phyloP scores from a whole-genome alignment of 2,888 invertebrate genomes.

The Nysson spinosus region DNA sequence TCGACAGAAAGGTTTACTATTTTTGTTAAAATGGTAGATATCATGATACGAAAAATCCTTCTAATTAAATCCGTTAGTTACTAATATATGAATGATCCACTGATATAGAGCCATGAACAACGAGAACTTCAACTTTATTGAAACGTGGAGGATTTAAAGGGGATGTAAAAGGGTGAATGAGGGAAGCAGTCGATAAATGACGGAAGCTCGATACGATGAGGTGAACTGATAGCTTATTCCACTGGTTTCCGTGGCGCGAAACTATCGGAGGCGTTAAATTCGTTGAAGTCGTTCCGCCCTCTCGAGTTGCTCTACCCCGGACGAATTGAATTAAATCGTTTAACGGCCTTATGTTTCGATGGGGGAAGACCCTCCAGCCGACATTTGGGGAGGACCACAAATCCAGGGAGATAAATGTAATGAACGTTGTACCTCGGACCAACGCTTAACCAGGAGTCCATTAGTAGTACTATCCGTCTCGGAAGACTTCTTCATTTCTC shows the following conservation, averaged over 20 bases:
- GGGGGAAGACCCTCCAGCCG: conserved; percentile 59
- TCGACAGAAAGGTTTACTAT: too few relatives aligned
- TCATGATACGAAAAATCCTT: too few relatives aligned
- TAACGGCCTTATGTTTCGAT: conserved; percentile 73
- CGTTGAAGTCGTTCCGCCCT: conserved; percentile 45
- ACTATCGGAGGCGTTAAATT: conserved; percentile 72
- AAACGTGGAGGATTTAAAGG: conserved; percentile 14
- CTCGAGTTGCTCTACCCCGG: conserved; percentile 10
- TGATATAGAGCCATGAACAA: too few relatives aligned
- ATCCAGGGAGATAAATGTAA: conserved; percentile 72
- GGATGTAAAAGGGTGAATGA: conserved; percentile 6
- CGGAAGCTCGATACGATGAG: conserved; percentile 33
- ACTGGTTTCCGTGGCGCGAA: conserved; percentile 59
- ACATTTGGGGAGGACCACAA: conserved; percentile 68
- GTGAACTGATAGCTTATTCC: conserved; percentile 40
- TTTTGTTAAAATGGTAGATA: too few relatives aligned
- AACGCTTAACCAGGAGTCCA: conserved; percentile 69
- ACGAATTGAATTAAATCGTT: conserved; percentile 76
- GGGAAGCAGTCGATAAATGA: background rate
- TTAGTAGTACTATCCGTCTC: conserved; percentile 66
- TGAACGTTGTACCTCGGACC: conserved; percentile 72
- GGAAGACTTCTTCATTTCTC: conserved; percentile 44
- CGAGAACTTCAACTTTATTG: too few relatives aligned
- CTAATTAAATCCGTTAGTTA: too few relatives aligned
- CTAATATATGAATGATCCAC: too few relatives aligned